A percentile compares a stretch with the other conserved stretches of the same genome.
These are phyloP conservation scores for Eira barbara DNA, from an alignment of 2,113 vertebrate species.

Conservation along the genomic window DNA sequence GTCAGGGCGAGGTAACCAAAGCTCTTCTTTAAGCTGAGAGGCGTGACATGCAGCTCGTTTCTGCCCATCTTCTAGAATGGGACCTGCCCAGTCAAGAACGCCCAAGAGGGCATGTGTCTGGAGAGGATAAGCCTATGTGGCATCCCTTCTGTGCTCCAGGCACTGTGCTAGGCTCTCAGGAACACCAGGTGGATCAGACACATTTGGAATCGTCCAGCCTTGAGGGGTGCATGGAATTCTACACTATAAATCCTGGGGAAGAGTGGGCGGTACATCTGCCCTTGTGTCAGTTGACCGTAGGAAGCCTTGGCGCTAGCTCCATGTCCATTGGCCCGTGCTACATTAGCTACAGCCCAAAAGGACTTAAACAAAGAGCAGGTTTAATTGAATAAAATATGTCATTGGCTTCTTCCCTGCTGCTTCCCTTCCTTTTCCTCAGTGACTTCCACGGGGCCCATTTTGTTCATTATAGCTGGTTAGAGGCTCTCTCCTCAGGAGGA, in stretches of 20 bases:
- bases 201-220: not conserved
- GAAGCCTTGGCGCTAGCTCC: not conserved
- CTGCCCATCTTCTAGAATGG: not conserved
- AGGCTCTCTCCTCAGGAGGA: not conserved
- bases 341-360: slow-evolving; percentile 45
- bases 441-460: not conserved
- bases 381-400: slow-evolving; percentile 66
- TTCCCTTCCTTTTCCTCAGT: not conserved
- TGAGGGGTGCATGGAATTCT: not conserved
- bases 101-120: not conserved
- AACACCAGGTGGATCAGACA: not conserved
- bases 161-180: not conserved
- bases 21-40: slow-evolving; percentile 47
- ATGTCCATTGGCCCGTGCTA: not conserved
- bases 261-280: not conserved
- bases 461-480: not conserved
- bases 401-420: not conserved
- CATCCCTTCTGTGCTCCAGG: not conserved
- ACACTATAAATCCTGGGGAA: not conserved
- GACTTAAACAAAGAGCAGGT: not conserved
- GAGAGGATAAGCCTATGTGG: not conserved
- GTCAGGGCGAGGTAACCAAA: not conserved
- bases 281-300: not conserved
- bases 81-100: not conserved
- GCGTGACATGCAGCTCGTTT: not conserved